Conservation (phyloP, 2,113 vertebrate genomes). For the Calidris pygmaea region DNA sequence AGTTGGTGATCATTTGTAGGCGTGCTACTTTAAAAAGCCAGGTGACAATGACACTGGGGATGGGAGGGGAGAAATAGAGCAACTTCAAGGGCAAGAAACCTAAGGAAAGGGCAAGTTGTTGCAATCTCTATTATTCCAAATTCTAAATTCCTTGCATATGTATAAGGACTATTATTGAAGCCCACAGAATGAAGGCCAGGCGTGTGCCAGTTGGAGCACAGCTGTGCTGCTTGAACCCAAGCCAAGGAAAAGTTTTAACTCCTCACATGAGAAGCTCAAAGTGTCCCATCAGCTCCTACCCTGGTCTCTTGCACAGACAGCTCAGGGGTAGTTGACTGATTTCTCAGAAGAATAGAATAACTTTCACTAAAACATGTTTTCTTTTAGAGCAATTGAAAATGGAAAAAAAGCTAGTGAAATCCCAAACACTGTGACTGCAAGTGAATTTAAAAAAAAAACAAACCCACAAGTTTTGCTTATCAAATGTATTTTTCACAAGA, state of each 20-base stretch:
- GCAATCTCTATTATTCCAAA: not conserved
- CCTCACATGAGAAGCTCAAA: not conserved
- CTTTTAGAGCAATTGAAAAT: not conserved
- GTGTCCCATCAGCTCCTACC: not conserved
- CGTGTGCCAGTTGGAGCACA: not conserved
- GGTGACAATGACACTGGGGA: not conserved
- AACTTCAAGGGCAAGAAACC: not conserved
- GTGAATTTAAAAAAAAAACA: not conserved
- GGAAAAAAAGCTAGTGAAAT: not conserved
- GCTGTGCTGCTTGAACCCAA: not conserved
- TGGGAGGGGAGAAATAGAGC: not conserved
- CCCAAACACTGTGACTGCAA: not conserved
- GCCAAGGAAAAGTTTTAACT: not conserved
- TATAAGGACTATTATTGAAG: not conserved
- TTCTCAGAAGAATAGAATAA: not conserved
- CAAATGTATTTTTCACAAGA: not conserved
- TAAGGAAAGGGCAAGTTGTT: not conserved
- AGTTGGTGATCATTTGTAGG: not conserved
- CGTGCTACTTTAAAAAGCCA: not conserved
- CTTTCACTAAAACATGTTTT: not conserved
- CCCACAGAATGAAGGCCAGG: not conserved
- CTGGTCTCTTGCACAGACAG: not conserved
- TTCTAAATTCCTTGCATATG: not conserved
- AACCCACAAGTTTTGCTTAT: not conserved
- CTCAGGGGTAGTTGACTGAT: not conserved